Percentiles rank a stretch among this genome's conserved stretches.
phyloP scores from a whole-genome alignment of 2,888 invertebrate species.

The Thysanoteuthis rhombus region DNA sequence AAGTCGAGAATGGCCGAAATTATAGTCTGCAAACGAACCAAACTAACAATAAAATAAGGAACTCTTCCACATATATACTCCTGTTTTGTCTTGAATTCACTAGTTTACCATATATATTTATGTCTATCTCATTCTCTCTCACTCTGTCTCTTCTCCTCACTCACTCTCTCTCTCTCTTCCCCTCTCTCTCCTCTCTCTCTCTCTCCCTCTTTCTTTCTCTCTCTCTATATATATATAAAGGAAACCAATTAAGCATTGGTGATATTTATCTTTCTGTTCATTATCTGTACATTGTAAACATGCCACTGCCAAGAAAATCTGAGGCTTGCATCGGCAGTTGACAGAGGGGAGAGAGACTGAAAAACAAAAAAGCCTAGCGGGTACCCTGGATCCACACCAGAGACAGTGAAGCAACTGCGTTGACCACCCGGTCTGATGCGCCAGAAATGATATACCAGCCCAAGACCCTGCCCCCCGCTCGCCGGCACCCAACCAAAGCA shows the following conservation, averaged over 20 bases:
- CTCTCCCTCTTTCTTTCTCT: too few species aligned
- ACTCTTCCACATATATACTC: too few species aligned
- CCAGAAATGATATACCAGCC: neutral
- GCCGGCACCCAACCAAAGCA: neutral
- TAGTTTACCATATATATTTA: too few species aligned
- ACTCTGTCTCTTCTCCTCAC: too few species aligned
- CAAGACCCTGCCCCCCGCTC: neutral
- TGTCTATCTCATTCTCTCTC: too few species aligned
- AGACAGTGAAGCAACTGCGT: neutral
- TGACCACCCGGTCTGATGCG: neutral
- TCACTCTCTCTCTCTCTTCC: too few species aligned
- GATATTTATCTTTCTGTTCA: neutral
- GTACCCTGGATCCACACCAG: neutral
- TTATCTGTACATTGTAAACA: neutral
- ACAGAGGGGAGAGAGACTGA: neutral
- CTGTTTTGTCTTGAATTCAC: too few species aligned
- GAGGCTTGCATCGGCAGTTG: conserved; percentile 12
- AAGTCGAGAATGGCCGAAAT: too few species aligned
- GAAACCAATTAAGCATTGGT: neutral
- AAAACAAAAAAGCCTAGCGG: neutral
- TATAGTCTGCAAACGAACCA: too few species aligned
- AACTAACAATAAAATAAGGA: too few species aligned
- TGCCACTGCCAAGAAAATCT: neutral
- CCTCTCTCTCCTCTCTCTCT: too few species aligned
- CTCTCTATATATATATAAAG: neutral